These are phyloP conservation scores for Bombylius major DNA, from an alignment of 2,888 invertebrate species.

Conservation along the genomic window DNA sequence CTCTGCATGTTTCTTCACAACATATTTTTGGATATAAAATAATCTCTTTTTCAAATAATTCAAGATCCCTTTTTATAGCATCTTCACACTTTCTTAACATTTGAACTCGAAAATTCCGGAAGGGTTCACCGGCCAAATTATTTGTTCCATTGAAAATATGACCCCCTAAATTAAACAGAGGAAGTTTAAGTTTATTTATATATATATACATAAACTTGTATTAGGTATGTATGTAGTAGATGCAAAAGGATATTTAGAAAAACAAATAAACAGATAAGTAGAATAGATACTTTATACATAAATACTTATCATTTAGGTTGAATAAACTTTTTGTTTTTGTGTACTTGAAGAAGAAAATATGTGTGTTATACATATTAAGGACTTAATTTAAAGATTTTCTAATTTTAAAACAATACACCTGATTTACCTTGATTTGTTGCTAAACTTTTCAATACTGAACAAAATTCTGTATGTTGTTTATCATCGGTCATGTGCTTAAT, in stretches of 20 bases:
- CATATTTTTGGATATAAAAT: slow-evolving; percentile 56
- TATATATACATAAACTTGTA: background rate
- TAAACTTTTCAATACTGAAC: slow-evolving; percentile 46
- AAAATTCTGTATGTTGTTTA: slow-evolving; percentile 46
- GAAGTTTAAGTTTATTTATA: too few relatives aligned
- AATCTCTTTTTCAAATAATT: slow-evolving; percentile 55
- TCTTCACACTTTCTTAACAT: slow-evolving; percentile 48
- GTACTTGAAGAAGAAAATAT: too few relatives aligned
- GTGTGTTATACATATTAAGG: too few relatives aligned
- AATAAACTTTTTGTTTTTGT: too few relatives aligned
- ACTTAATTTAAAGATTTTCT: too few relatives aligned
- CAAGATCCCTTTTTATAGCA: slow-evolving; percentile 43
- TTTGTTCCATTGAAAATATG: slow-evolving; percentile 41
- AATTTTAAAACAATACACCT: too few relatives aligned
- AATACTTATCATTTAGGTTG: too few relatives aligned
- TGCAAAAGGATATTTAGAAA: too few relatives aligned
- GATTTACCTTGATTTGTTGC: slow-evolving; percentile 41
- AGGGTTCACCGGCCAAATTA: slow-evolving; percentile 44
- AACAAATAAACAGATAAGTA: too few relatives aligned
- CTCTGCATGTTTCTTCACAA: slow-evolving; percentile 41
- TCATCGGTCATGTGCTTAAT: slow-evolving; percentile 47
- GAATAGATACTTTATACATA: too few relatives aligned
- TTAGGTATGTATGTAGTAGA: too few relatives aligned
- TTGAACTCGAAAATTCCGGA: slow-evolving; percentile 48
- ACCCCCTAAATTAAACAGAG: slow-evolving; percentile 34